phyloP scores from a whole-genome alignment of 2,888 invertebrate genomes.

The Scaptomyza flava region DNA sequence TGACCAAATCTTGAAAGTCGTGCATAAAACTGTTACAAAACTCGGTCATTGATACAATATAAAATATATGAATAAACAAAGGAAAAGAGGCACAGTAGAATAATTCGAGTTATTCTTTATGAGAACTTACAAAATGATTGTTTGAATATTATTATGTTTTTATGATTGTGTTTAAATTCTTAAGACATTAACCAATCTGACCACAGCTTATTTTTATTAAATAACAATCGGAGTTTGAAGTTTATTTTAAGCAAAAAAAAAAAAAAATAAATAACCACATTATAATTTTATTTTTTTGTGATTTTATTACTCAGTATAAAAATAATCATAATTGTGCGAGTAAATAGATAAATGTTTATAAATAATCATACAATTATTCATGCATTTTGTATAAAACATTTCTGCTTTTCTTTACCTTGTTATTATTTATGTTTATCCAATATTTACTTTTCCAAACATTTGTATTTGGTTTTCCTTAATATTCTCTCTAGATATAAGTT shows the following conservation, averaged over 20 bases:
- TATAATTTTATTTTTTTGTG: background rate
- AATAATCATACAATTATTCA: background rate
- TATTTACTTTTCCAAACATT: background rate
- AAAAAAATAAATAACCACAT: too few relatives aligned
- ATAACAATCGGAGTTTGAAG: background rate
- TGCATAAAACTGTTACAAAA: constrained; percentile 15
- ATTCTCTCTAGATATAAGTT: background rate
- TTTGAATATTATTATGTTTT: background rate
- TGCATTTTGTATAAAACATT: background rate
- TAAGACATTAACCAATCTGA: background rate
- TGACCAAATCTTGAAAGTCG: constrained; percentile 22
- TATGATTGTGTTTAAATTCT: background rate
- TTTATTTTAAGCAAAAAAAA: background rate
- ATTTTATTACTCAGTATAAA: background rate
- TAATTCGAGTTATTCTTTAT: too few relatives aligned
- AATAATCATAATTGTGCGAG: too few relatives aligned
- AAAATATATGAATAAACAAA: background rate
- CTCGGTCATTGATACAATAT: background rate
- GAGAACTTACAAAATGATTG: too few relatives aligned
- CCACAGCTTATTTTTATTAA: background rate
- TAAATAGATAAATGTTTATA: background rate
- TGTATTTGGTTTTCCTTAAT: too few relatives aligned
- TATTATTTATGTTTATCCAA: background rate
- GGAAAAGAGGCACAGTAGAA: background rate
- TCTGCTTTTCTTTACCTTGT: background rate